phyloP scores from a whole-genome alignment of 2,888 invertebrate species.

The Smittia aterrima region DNA sequence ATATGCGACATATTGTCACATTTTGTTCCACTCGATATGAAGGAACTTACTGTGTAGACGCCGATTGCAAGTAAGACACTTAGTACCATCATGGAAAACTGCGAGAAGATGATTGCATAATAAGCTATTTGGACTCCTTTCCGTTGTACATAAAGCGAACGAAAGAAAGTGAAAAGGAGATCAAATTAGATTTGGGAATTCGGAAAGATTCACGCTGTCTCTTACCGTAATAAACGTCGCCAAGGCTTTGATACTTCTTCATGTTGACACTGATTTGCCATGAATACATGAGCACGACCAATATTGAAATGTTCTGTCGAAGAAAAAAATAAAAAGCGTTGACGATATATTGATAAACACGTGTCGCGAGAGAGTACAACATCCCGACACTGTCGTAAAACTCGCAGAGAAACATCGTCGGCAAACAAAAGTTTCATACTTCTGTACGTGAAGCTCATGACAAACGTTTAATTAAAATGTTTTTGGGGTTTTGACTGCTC shows the following conservation, averaged over 20 bases:
- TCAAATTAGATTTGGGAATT: no score
- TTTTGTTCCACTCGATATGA: no score
- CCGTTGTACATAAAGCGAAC: constrained; percentile 44
- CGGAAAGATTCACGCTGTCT: constrained; percentile 29
- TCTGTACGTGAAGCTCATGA: no score
- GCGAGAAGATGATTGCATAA: constrained; percentile 74
- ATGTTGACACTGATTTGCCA: constrained; percentile 73
- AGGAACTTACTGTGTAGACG: constrained; percentile 74
- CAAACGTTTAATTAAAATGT: constrained; percentile 21
- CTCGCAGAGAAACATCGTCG: no score
- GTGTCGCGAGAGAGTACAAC: no score
- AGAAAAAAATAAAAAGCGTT: no score
- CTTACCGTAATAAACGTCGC: constrained; percentile 77
- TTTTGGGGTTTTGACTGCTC: background rate
- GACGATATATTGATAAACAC: no score
- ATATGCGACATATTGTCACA: no score
- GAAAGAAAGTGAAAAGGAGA: background rate
- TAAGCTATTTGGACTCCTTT: constrained; percentile 82
- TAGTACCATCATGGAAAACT: constrained; percentile 72
- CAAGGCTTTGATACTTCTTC: constrained; percentile 65
- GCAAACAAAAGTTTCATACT: no score
- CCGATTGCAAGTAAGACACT: constrained; percentile 71
- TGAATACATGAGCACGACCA: constrained; percentile 71
- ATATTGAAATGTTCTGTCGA: constrained; percentile 68
- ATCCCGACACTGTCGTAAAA: no score